phyloP scores from a whole-genome alignment of 2,888 invertebrate genomes.

The Folsomia candida region DNA sequence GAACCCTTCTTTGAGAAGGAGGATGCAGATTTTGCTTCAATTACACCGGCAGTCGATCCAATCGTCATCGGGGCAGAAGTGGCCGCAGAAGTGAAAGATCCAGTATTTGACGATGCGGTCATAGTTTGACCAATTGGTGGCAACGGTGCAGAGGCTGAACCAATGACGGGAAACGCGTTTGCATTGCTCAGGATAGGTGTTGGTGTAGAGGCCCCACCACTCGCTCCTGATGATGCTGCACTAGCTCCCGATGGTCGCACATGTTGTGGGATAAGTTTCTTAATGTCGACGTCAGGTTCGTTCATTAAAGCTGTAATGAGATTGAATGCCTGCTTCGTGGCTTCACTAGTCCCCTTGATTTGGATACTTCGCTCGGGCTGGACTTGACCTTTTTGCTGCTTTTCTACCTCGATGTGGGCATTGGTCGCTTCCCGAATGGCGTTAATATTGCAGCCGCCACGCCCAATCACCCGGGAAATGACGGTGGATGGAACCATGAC shows the following conservation, averaged over 20 bases:
- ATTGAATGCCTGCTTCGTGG: constrained; percentile 85
- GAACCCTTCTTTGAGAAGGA: constrained; percentile 20
- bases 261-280: constrained; percentile 68
- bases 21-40: neutral
- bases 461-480: constrained; percentile 90
- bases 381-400: constrained; percentile 78
- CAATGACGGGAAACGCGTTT: constrained; percentile 30
- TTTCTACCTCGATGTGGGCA: constrained; percentile 97
- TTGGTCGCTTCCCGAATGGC: constrained; percentile 94
- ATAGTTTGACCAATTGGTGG: constrained; percentile 8
- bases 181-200: neutral
- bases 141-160: constrained; percentile 20
- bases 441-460: constrained; percentile 96
- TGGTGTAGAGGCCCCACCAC: constrained; percentile 22
- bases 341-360: constrained; percentile 88
- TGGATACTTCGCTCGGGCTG: constrained; percentile 92
- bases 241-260: neutral
- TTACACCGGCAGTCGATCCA: neutral
- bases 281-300: constrained; percentile 90
- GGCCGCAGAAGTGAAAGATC: neutral
- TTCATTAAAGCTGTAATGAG: constrained; percentile 89
- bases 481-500: constrained; percentile 91
- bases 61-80: neutral
- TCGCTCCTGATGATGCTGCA: neutral
- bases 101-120: neutral